Conservation (phyloP, 1,140 invertebrate genomes). For the Drosophila busckii region DNA sequence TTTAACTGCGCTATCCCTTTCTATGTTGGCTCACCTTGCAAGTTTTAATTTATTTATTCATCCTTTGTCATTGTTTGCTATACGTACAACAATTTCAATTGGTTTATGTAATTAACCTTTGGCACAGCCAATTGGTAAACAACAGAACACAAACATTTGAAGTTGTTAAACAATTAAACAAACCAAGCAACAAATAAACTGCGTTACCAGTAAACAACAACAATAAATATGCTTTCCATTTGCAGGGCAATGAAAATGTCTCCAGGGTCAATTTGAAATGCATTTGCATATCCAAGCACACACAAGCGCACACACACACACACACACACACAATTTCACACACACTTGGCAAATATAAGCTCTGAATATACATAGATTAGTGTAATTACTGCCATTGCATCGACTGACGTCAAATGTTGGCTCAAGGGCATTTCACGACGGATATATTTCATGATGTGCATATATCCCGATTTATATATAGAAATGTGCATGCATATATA, state of each 20-base stretch:
- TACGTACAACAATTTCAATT: too few relatives aligned
- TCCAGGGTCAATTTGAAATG: conserved; percentile 70
- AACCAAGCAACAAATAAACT: conserved; percentile 30
- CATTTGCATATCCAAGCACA: conserved; percentile 39
- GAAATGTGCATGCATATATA: neutral
- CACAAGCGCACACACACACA: neutral
- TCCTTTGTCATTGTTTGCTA: too few relatives aligned
- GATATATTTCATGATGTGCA: too few relatives aligned
- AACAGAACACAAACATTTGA: conserved; percentile 23
- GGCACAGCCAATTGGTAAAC: too few relatives aligned
- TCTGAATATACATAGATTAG: conserved; percentile 56
- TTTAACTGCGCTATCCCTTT: too few relatives aligned
- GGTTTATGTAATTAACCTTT: too few relatives aligned
- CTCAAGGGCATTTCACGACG: conserved; percentile 60
- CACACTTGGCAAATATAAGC: conserved; percentile 11
- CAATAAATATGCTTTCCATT: conserved; percentile 58
- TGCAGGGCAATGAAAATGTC: conserved; percentile 49
- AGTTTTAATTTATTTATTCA: too few relatives aligned
- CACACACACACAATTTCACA: neutral
- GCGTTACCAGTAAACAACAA: conserved; percentile 18
- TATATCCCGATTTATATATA: conserved; percentile 30
- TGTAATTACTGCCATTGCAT: conserved; percentile 56
- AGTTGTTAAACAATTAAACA: conserved; percentile 47
- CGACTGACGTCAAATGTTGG: conserved; percentile 55
- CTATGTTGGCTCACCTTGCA: too few relatives aligned